Evolutionary conservation across 2,888 invertebrate genomes (phyloP).

Genomic region (Romanomermis culicivorax): DNA sequence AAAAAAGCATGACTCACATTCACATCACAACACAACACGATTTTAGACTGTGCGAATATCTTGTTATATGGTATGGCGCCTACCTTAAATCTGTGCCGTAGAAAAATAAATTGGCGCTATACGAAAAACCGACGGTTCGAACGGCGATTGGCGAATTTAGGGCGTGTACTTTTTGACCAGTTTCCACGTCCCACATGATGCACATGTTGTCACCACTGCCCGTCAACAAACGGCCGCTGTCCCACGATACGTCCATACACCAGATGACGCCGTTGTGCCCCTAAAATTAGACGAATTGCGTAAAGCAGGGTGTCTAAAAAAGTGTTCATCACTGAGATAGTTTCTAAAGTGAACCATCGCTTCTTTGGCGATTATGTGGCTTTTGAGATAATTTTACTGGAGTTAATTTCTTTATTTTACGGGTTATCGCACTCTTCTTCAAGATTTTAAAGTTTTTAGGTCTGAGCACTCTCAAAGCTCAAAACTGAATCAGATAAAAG

Average conservation of each 20-base stretch:
- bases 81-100: constrained; percentile 82
- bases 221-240: constrained; percentile 63
- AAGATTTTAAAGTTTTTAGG: too few species aligned
- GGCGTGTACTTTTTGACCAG: constrained; percentile 51
- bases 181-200: constrained; percentile 59
- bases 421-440: too few species aligned
- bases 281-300: constrained; percentile 18
- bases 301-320: too few species aligned
- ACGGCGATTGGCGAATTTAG: constrained; percentile 65
- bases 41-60: constrained; percentile 7
- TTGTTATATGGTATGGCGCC: too few species aligned
- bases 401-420: too few species aligned
- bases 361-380: too few species aligned
- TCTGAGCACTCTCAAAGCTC: too few species aligned
- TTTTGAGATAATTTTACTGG: too few species aligned
- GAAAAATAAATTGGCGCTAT: constrained; percentile 69
- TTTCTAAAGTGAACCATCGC: too few species aligned
- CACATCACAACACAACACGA: constrained; percentile 4
- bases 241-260: constrained; percentile 91
- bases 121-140: constrained; percentile 72
- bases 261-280: constrained; percentile 94
- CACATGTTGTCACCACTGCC: constrained; percentile 85
- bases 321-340: too few species aligned
- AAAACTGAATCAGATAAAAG: too few species aligned
- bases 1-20: constrained; percentile 14